A percentile compares a stretch with the other conserved stretches of the same genome.
Conservation (phyloP, 1,140 invertebrate genomes). For the Potamilus streckersoni region DNA sequence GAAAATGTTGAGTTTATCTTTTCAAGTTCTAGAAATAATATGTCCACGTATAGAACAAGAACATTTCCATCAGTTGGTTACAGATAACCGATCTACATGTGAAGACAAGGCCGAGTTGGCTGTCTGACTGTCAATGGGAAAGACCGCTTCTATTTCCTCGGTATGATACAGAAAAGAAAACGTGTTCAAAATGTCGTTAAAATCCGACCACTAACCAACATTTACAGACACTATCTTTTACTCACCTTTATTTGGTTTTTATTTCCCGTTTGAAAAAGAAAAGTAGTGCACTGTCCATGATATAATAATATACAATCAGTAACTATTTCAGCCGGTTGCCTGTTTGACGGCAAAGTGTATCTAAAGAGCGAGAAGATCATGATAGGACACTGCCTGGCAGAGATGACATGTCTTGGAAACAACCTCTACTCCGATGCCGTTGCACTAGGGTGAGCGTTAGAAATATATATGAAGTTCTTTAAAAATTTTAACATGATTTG, state of each 20-base stretch:
- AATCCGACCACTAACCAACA: too few species aligned
- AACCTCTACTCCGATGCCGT: slow-evolving; percentile 10
- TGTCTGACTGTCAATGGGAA: neutral
- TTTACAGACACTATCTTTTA: too few species aligned
- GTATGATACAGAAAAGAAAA: too few species aligned
- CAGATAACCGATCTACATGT: neutral
- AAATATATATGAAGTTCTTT: too few species aligned
- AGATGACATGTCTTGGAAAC: slow-evolving; percentile 29
- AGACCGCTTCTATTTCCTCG: neutral
- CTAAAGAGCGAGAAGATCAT: slow-evolving; percentile 23
- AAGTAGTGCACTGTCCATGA: too few species aligned
- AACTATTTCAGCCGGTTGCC: slow-evolving; percentile 24
- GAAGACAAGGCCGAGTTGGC: neutral
- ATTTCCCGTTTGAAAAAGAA: too few species aligned
- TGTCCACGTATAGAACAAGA: too few species aligned
- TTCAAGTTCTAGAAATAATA: too few species aligned
- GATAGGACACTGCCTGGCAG: slow-evolving; percentile 25
- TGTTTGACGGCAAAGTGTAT: slow-evolving; percentile 31
- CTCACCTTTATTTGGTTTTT: too few species aligned
- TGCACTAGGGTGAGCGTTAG: neutral
- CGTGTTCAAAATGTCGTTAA: too few species aligned
- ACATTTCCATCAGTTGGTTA: neutral
- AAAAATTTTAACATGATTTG: too few species aligned
- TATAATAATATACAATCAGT: neutral
- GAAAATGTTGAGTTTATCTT: too few species aligned